These are phyloP conservation scores for Amazona ochrocephala DNA, from an alignment of 2,797 vertebrate genomes.

Conservation along the genomic window DNA sequence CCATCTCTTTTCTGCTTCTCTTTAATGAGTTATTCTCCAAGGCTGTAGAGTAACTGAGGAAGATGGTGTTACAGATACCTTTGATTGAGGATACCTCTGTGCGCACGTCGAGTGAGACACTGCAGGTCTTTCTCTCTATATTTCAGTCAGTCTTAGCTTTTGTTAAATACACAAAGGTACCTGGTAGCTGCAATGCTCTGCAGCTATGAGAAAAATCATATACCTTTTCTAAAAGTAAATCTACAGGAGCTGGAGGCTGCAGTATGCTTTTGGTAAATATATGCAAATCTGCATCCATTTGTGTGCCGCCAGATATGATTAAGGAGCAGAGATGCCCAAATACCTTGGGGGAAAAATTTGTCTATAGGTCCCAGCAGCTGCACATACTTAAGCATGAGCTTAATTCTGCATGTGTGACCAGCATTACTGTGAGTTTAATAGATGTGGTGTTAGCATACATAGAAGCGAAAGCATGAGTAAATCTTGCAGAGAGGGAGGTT, in stretches of 20 bases:
- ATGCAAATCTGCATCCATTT: background rate
- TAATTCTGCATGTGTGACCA: background rate
- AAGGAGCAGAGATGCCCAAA: background rate
- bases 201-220: background rate
- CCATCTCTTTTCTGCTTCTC: background rate
- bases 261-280: background rate
- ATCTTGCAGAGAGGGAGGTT: background rate
- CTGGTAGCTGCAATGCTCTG: background rate
- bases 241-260: background rate
- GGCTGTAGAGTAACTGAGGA: background rate
- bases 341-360: background rate
- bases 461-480: background rate
- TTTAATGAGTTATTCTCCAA: constrained; percentile 1
- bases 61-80: background rate
- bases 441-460: background rate
- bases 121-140: background rate
- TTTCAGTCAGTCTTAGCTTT: background rate
- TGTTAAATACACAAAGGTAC: background rate
- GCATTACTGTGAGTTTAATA: background rate
- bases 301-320: background rate
- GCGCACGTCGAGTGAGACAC: background rate
- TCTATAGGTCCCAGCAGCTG: background rate
- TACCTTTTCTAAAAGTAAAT: background rate
- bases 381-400: background rate
- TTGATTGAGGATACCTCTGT: constrained; percentile 8